Base-by-base conservation (phyloP, 1,140 invertebrate species). In the Drosophila nikananu region DNA sequence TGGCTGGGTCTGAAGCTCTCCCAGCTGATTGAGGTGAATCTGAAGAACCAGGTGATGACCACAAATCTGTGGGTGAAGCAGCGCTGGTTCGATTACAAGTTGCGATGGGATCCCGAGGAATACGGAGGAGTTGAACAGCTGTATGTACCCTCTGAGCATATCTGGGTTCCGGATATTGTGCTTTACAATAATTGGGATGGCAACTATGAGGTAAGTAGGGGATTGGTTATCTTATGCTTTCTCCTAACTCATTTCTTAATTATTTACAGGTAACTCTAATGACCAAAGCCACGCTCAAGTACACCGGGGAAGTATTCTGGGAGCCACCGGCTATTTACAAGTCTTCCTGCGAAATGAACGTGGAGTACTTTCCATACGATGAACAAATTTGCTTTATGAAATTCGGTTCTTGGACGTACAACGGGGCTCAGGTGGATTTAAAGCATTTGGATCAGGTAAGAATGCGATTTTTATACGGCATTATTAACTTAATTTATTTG, bases 251-350 rank as follows among this genome's bases (percentile, higher is more conserved):
- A 8, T n/a, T 23, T n/a, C 19, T 21, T 1, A 5, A 21, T 21
- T 9, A 44, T 12, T 21, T 48, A 15, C 15, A 95, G 94, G 98
- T 99, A 41, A 98, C 98, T 3, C 94, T 99, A 15, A 99, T 99
- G 97, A 99, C 98, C 4, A 99, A 99, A 94, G 98, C 98, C 2
- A 98, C 97, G 5, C 93, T 98, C 0, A 97, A 97, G 78, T 97
- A 97, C 81, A 97, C 96, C 0, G 98, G 98, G 0, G 97, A 98
- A 93, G 97, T 99, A 15, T 95, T 96, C 52, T 99, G 98, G 99
- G 98, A 98, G 93, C 99, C 99, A 0, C 99, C 99, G 1, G 99
- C 98, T 0, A 99, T 99, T 93, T 99, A 99, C 94, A 99, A 99
- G 93, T 99, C 98, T 27, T 99, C 98, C 0, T 99, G 99, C 90